Conservation (phyloP, 2,113 vertebrate species). For the Laticauda colubrina region DNA sequence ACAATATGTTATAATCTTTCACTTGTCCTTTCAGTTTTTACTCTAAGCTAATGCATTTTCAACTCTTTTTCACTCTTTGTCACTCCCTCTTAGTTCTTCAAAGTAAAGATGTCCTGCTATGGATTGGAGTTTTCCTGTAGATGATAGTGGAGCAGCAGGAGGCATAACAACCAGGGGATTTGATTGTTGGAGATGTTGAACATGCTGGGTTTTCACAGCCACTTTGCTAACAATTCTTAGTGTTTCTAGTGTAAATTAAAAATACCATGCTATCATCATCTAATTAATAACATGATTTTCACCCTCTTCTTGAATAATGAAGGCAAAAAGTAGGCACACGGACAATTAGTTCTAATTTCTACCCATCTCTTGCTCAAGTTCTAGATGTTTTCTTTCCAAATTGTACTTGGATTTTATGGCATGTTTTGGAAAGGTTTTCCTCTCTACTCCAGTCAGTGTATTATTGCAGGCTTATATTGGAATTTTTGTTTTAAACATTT, state of each 20-base stretch:
- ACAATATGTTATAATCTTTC: neutral
- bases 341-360: neutral
- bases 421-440: neutral
- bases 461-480: neutral
- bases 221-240: constrained; percentile 59
- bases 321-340: neutral
- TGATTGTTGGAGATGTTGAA: constrained; percentile 27
- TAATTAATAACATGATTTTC: constrained; percentile 32
- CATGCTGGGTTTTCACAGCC: constrained; percentile 35
- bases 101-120: neutral
- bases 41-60: neutral
- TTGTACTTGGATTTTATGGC: neutral
- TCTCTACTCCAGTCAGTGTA: neutral
- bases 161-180: neutral
- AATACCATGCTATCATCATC: constrained; percentile 47
- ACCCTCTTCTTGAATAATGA: constrained; percentile 21
- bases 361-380: neutral
- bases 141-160: neutral
- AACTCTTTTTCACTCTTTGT: neutral
- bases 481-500: neutral
- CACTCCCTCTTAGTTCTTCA: neutral
- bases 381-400: neutral
- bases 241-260: constrained; percentile 52
- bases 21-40: neutral
- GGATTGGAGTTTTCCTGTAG: neutral